These are phyloP conservation scores for Synanthedon vespiformis DNA, from an alignment of 2,888 invertebrate genomes.

Conservation along the genomic window DNA sequence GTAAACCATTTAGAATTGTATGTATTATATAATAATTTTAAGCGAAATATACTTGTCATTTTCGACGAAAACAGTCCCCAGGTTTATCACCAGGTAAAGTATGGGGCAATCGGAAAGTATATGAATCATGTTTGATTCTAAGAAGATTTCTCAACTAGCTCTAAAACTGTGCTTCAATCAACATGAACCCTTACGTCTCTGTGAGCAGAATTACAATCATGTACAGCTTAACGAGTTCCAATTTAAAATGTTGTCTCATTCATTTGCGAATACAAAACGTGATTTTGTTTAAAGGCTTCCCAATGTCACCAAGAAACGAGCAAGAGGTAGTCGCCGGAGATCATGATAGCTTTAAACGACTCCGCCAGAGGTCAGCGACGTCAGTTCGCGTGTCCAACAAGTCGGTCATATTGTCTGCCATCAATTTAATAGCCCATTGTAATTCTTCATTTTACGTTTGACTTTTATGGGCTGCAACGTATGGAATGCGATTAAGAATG, in stretches of 20 bases:
- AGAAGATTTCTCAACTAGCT: too few relatives aligned
- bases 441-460: slow-evolving; percentile 11
- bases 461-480: neutral
- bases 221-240: too few relatives aligned
- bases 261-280: slow-evolving; percentile 1
- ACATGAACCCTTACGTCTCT: too few relatives aligned
- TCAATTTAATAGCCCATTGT: slow-evolving; percentile 44
- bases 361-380: slow-evolving; percentile 15
- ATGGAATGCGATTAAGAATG: neutral
- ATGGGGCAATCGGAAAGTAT: too few relatives aligned
- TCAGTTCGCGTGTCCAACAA: slow-evolving; percentile 28
- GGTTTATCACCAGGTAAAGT: too few relatives aligned
- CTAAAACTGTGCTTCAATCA: too few relatives aligned
- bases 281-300: neutral
- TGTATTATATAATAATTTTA: too few relatives aligned
- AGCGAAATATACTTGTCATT: too few relatives aligned
- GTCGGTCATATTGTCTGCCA: slow-evolving; percentile 28
- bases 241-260: neutral
- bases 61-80: too few relatives aligned
- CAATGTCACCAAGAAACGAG: slow-evolving; percentile 1
- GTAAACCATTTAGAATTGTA: too few relatives aligned
- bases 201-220: too few relatives aligned
- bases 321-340: neutral
- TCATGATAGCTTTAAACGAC: slow-evolving; percentile 6
- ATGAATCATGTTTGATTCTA: too few relatives aligned